phyloP scores from a whole-genome alignment of 2,888 invertebrate genomes.

The Busseola fusca region DNA sequence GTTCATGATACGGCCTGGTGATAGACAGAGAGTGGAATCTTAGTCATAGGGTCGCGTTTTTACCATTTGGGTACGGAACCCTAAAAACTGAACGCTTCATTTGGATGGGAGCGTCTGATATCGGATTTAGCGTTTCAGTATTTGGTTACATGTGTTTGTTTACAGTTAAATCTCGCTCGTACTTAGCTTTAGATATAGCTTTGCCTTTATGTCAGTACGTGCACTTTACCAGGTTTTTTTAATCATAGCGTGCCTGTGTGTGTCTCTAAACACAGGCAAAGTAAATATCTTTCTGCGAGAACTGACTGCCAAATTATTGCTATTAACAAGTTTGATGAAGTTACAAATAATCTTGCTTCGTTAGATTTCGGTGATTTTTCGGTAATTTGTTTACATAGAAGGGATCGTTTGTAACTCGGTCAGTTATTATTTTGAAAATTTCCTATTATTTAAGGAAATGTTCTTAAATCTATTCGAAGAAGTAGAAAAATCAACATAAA shows the following conservation, averaged over 20 bases:
- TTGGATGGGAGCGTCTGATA: not conserved
- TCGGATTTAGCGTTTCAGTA: not conserved
- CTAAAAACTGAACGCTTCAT: not conserved
- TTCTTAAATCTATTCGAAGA: not conserved
- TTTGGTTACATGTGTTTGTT: not conserved
- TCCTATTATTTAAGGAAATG: not conserved
- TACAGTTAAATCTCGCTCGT: conserved; percentile 6
- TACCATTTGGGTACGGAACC: too few relatives aligned
- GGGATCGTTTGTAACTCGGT: not conserved
- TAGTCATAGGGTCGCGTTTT: too few relatives aligned
- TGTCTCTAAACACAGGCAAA: not conserved
- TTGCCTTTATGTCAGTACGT: not conserved
- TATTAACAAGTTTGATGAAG: not conserved
- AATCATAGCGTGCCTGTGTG: too few relatives aligned
- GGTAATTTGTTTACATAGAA: too few relatives aligned
- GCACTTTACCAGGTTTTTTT: not conserved
- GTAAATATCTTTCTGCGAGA: conserved; percentile 7
- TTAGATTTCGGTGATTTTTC: not conserved
- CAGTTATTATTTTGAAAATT: not conserved
- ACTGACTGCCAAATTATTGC: not conserved
- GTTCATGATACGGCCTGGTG: too few relatives aligned
- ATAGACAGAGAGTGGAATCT: too few relatives aligned
- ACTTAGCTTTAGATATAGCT: not conserved
- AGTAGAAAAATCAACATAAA: not conserved
- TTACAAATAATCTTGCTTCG: not conserved